Base-by-base conservation (phyloP, 2,797 vertebrate species). In the Hyperoplus lanceolatus region DNA sequence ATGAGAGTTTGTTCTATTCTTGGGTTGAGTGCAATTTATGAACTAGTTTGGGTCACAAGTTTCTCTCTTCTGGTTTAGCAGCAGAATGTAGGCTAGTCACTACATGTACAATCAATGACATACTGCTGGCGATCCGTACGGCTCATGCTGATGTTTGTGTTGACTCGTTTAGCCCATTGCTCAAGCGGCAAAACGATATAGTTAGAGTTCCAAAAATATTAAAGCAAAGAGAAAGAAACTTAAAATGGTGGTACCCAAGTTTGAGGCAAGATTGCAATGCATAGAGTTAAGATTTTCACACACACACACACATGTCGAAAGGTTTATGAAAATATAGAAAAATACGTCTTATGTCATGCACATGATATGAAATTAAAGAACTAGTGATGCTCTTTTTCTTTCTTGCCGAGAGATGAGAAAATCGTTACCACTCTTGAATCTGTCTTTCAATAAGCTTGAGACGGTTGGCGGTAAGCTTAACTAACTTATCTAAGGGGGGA, bases 11-110 rank as follows among this genome's bases (percentile, higher is more conserved):
- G 85, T 83, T 87, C 73, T 90, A 81, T 87, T 86, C 56, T 83
- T 88, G 90, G 90, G 92, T 87, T 83, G 91, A 89, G 91, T 94
- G 94, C 92, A 94, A 93, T 93, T 85, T 87, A 78, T 83, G 76
- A 88, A 87, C 75, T 84, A 80, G 89, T 84, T 85, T 83, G 85
- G 86, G 85, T 82, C 77, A 58, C 81, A 67, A 75, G 81, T 89
- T 90, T 87, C 84, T 82, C 84, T 82, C 46, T 80, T 81, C 78
- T 63, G 49, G 41, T 90, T 84, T 68, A 68, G 70, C 79, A 78
- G 66, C 74, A 84, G 81, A 76, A 87, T 83, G 79, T 82, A 81
- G 29, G 29, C 73, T 42, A 29, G 58, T 66, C 39, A 68, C 53
- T 10, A 70, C 66, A 48, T 46, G 71, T 83, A 81, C 85, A 79